Evolutionary conservation across 1,140 invertebrate genomes (phyloP).

Genomic region (Dryas iulia): DNA sequence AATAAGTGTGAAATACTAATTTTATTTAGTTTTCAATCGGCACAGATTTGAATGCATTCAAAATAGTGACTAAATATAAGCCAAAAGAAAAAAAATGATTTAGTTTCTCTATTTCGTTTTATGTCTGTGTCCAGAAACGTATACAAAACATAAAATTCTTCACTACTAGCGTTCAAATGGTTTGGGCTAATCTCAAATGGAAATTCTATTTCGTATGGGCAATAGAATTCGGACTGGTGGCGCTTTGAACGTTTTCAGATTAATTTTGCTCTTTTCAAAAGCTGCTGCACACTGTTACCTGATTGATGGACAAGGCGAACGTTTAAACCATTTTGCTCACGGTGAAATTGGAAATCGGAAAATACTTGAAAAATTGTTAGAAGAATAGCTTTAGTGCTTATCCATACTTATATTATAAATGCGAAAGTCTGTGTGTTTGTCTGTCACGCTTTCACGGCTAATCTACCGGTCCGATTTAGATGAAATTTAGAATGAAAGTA

Average conservation of each 20-base stretch:
- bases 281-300: neutral
- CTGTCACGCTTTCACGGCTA: too few species aligned
- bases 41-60: too few species aligned
- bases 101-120: neutral
- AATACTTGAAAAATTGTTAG: too few species aligned
- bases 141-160: neutral
- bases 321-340: neutral
- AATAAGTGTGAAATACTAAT: too few species aligned
- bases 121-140: neutral
- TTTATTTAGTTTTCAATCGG: too few species aligned
- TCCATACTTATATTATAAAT: too few species aligned
- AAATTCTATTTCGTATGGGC: neutral
- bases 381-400: too few species aligned
- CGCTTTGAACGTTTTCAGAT: neutral
- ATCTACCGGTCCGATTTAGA: too few species aligned
- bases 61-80: too few species aligned
- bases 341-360: neutral
- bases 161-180: neutral
- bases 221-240: neutral
- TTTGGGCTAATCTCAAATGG: constrained; percentile 1
- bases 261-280: constrained; percentile 2
- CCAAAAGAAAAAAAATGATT: too few species aligned
- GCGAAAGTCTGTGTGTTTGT: too few species aligned
- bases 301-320: neutral
- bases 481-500: too few species aligned